Base-by-base conservation (phyloP, 2,113 vertebrate genomes). In the Myrmecobius fasciatus region DNA sequence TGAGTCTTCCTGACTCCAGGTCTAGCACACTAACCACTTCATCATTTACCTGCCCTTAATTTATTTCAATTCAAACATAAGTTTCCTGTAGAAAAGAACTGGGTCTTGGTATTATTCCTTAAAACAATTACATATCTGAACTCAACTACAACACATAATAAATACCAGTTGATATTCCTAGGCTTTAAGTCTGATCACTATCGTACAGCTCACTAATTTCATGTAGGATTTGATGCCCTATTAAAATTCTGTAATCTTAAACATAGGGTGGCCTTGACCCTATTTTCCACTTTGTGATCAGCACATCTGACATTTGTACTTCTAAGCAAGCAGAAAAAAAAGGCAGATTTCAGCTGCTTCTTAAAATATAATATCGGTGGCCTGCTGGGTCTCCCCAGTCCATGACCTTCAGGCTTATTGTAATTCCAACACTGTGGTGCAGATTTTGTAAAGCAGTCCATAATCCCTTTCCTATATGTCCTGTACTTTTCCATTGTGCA, bases 391-490 rank as follows among this genome's bases (percentile, higher is more conserved):
- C 91, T 91, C 90, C 52, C 4, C 28, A 52, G 67, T 67, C 94
- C 25, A 8, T 75, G 92, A 93, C 28, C 14, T 51, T 67, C 75
- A 94, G 36, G 54, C 11, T 36, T 8, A 96, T 75, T 36, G 17
- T 67, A 54, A 75, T 9, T 91, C 26, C n/a, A 92, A 92, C 43
- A 75, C 94, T 7, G 49, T 7, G 52, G 46, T 14, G 36, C 31
- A 67, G 90, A 94, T 91, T 92, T 25, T 92, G 43, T 25, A 91
- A n/a, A 95, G 24, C 89, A 14, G 49, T 92, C 31, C 83, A n/a
- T 83, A 94, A 89, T 90, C 52, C 90, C 60, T 92, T 83, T 53
- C 49, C 89, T 6, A 67, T 75, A 17, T 89, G 26, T 91, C 46
- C 52, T 49, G 51, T 53, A 20, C n/a, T 83, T 83, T 83, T 83